A percentile compares a stretch with the other conserved stretches of the same genome.
phyloP scores from a whole-genome alignment of 1,140 invertebrate species.

The Gonioctena quinquepunctata region DNA sequence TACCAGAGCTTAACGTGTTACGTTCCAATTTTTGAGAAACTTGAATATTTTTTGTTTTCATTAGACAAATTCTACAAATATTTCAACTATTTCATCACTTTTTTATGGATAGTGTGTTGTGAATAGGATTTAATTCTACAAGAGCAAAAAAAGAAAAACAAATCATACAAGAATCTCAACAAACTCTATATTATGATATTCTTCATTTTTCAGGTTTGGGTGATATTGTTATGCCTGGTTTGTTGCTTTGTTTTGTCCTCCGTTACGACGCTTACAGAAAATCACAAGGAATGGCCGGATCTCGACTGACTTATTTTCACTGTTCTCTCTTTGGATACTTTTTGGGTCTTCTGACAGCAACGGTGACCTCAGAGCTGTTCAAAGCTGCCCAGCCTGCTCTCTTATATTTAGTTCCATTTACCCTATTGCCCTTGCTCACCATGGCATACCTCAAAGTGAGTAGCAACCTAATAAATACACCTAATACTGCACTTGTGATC shows the following conservation, averaged over 20 bases:
- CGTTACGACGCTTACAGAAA: slow-evolving; percentile 97
- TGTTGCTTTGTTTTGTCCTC: slow-evolving; percentile 93
- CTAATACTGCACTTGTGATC: no score
- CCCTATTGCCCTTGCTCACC: slow-evolving; percentile 89
- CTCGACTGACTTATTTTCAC: slow-evolving; percentile 86
- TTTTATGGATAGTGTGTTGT: no score
- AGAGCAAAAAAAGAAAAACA: no score
- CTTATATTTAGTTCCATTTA: slow-evolving; percentile 96
- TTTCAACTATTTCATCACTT: no score
- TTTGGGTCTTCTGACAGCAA: slow-evolving; percentile 93
- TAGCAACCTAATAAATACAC: neutral
- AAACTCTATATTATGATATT: no score
- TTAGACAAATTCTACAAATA: no score
- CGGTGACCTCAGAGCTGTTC: slow-evolving; percentile 95
- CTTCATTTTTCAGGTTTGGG: slow-evolving; percentile 69
- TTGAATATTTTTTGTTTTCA: no score
- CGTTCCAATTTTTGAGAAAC: no score
- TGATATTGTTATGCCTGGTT: slow-evolving; percentile 97
- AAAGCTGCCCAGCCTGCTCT: slow-evolving; percentile 97
- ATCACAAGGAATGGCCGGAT: slow-evolving; percentile 59
- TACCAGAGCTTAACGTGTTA: no score
- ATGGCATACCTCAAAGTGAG: slow-evolving; percentile 96
- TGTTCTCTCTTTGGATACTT: slow-evolving; percentile 98
- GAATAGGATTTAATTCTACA: no score
- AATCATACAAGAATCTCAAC: no score